phyloP scores from a whole-genome alignment of 2,888 invertebrate genomes.

The Mythimna vitellina region DNA sequence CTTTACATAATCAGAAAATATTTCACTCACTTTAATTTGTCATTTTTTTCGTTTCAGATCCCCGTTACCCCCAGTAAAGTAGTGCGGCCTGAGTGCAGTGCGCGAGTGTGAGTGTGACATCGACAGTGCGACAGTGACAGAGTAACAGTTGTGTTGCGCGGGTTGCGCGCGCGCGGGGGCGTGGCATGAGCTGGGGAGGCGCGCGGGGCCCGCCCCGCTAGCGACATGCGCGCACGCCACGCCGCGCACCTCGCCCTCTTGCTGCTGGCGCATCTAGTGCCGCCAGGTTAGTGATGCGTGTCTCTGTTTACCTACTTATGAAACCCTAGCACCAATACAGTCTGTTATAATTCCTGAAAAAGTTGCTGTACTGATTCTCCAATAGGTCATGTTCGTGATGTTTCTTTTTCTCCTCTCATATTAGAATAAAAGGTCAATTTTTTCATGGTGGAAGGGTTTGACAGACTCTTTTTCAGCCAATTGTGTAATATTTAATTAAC shows the following conservation, averaged over 20 bases:
- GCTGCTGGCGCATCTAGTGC: slow-evolving; percentile 78
- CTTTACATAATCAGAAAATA: neutral
- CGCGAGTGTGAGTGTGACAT: slow-evolving; percentile 37
- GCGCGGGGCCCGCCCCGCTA: slow-evolving; percentile 79
- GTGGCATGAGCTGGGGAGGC: slow-evolving; percentile 63
- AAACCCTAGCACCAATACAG: neutral
- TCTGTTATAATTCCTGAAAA: no score
- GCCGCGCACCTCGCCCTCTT: slow-evolving; percentile 80
- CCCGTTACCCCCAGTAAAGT: slow-evolving; percentile 13
- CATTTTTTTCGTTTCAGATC: slow-evolving; percentile 36
- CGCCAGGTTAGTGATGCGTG: slow-evolving; percentile 74
- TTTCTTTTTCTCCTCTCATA: neutral
- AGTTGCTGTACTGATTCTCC: no score
- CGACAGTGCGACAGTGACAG: slow-evolving; percentile 59
- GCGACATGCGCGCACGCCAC: slow-evolving; percentile 80
- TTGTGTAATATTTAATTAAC: neutral
- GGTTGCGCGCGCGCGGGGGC: slow-evolving; percentile 55
- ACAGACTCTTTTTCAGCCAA: no score
- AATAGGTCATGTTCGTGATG: neutral
- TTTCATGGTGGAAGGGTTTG: no score
- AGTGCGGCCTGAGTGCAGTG: neutral
- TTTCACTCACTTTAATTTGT: neutral
- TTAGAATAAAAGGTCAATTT: neutral
- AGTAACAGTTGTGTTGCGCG: slow-evolving; percentile 52
- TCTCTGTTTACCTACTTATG: neutral